Conservation (phyloP, 1,140 invertebrate species). For the Vanessa atalanta region DNA sequence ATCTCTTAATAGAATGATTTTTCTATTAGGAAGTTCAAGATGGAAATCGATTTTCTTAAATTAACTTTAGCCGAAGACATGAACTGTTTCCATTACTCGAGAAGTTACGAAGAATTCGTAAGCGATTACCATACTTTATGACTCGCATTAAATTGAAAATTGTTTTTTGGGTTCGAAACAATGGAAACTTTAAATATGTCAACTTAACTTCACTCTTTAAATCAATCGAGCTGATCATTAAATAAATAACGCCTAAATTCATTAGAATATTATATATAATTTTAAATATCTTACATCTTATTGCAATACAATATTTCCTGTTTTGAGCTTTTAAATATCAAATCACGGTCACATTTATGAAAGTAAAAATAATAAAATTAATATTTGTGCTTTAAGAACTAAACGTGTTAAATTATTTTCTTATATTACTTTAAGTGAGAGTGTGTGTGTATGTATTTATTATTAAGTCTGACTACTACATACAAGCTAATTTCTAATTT, state of each 20-base stretch:
- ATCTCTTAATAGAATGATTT: too few species aligned
- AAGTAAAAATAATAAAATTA: too few species aligned
- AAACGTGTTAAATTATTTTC: too few species aligned
- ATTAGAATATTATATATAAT: not conserved
- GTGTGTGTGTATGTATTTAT: too few species aligned
- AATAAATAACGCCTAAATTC: not conserved
- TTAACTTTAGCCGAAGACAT: conserved; percentile 10
- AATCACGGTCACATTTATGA: too few species aligned
- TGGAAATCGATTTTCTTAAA: conserved; percentile 3
- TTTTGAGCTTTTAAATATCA: too few species aligned
- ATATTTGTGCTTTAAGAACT: too few species aligned
- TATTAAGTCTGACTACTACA: too few species aligned
- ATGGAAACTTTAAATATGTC: not conserved
- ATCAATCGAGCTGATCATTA: not conserved
- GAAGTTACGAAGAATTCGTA: conserved; percentile 9
- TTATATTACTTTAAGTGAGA: too few species aligned
- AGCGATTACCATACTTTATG: conserved; percentile 22
- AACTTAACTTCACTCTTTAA: not conserved
- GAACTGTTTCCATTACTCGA: conserved; percentile 15
- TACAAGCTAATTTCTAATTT: too few species aligned
- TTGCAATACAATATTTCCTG: too few species aligned
- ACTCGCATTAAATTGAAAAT: conserved; percentile 26
- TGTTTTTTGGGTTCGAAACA: conserved; percentile 6
- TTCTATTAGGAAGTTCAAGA: not conserved
- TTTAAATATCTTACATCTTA: not conserved